These are phyloP conservation scores for Eurystomus glaucurus DNA, from an alignment of 2,797 vertebrate genomes.

Conservation along the genomic window DNA sequence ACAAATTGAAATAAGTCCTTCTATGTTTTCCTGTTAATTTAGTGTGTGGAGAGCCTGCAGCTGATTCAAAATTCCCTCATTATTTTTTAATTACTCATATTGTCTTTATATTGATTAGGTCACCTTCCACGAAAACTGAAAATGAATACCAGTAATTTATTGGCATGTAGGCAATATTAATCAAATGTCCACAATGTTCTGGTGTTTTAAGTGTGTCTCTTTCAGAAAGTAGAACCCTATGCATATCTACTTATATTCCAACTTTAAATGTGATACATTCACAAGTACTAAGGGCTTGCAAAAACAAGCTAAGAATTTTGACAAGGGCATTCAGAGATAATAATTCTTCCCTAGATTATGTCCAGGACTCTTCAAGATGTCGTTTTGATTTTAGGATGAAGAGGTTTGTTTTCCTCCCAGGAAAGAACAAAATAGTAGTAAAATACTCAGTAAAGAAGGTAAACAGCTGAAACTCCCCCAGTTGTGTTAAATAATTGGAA, in stretches of 20 bases:
- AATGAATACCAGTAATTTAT: not conserved
- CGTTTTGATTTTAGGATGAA: not conserved
- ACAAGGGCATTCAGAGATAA: not conserved
- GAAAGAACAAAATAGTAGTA: not conserved
- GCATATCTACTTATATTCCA: not conserved
- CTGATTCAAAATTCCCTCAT: not conserved
- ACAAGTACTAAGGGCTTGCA: not conserved
- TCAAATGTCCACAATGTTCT: not conserved
- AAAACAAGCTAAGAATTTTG: not conserved
- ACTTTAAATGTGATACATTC: not conserved
- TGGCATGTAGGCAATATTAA: not conserved
- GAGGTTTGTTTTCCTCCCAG: not conserved
- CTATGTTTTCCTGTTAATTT: constrained; percentile 19
- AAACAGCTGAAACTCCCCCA: not conserved
- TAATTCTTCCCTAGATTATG: not conserved
- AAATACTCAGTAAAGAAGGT: not conserved
- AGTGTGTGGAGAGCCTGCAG: not conserved
- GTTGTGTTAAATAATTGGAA: not conserved
- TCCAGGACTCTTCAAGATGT: not conserved
- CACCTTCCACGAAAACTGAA: not conserved
- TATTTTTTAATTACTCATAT: constrained; percentile 6
- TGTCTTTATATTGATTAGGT: constrained; percentile 9
- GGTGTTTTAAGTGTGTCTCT: not conserved
- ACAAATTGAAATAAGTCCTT: constrained; percentile 31
- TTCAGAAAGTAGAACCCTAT: not conserved